Conservation (phyloP, 2,888 invertebrate species). For the Scaptodrosophila latifasciaeformis region DNA sequence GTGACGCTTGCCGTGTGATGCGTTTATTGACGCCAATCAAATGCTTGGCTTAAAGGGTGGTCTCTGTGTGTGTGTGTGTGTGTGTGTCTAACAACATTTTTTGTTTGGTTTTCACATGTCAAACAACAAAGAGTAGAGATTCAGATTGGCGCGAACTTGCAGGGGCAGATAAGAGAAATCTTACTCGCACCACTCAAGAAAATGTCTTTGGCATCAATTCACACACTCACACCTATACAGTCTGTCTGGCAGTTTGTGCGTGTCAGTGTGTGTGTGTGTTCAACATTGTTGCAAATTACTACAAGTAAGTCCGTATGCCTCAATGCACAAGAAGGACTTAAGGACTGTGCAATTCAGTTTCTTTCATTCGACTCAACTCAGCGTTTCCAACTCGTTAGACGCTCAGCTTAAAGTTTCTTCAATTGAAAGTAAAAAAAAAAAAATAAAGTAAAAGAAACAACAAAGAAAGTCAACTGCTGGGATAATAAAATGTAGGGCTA, state of each 20-base stretch:
- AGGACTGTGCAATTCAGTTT: background rate
- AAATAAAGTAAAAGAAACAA: no score
- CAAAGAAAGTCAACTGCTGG: no score
- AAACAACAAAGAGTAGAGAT: constrained; percentile 36
- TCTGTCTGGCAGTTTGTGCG: no score
- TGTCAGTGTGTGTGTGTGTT: no score
- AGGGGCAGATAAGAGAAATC: no score
- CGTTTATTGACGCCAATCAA: constrained; percentile 64
- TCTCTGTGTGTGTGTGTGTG: background rate
- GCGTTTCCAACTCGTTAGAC: constrained; percentile 55
- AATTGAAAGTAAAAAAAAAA: no score
- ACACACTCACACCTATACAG: no score
- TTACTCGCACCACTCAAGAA: no score
- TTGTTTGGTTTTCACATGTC: constrained; percentile 48
- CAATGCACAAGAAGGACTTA: constrained; percentile 46
- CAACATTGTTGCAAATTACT: constrained; percentile 60
- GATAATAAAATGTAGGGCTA: no score
- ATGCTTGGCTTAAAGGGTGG: background rate
- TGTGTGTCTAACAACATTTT: constrained; percentile 23
- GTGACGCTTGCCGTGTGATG: constrained; percentile 31
- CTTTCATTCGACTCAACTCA: constrained; percentile 31
- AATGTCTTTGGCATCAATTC: no score
- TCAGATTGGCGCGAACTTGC: no score
- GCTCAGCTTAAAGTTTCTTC: constrained; percentile 47
- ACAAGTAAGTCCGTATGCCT: constrained; percentile 45